Percentiles rank a stretch among this genome's conserved stretches.
Conservation (phyloP, 2,797 vertebrate species). For the Semotilus atromaculatus region DNA sequence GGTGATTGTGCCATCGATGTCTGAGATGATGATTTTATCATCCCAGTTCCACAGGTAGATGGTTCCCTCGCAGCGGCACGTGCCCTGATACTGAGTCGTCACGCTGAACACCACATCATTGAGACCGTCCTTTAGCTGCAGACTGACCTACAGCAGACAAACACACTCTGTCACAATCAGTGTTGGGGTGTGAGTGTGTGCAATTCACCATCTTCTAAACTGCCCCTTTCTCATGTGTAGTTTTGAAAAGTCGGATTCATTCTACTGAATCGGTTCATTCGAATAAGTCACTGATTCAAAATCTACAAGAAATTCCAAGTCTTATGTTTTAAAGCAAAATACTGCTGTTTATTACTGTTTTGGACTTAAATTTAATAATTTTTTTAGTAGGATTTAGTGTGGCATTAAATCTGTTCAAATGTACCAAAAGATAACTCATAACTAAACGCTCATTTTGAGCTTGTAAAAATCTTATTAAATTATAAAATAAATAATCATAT, state of each 20-base stretch:
- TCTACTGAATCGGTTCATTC: not conserved
- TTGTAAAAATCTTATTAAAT: not conserved
- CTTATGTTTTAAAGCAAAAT: not conserved
- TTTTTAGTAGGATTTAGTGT: not conserved
- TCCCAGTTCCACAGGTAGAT: constrained; percentile 91
- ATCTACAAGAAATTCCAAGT: not conserved
- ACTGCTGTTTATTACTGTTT: not conserved
- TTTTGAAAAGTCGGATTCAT: not conserved
- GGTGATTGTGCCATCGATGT: constrained; percentile 91
- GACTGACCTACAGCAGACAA: constrained; percentile 75
- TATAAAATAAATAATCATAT: not conserved
- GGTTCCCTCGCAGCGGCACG: constrained; percentile 87
- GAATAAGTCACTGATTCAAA: not conserved
- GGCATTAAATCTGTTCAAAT: not conserved
- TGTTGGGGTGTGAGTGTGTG: not conserved
- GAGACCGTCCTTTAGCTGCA: constrained; percentile 85
- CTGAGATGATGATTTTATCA: constrained; percentile 88
- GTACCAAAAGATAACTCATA: not conserved
- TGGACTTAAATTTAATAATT: not conserved
- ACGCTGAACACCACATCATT: constrained; percentile 88
- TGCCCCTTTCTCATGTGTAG: not conserved
- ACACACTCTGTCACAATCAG: not conserved
- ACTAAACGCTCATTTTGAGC: not conserved
- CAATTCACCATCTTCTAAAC: not conserved
- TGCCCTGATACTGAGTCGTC: constrained; percentile 89